Evolutionary conservation across 2,797 vertebrate genomes (phyloP).

Genomic region (Orientallactaga sibirica): DNA sequence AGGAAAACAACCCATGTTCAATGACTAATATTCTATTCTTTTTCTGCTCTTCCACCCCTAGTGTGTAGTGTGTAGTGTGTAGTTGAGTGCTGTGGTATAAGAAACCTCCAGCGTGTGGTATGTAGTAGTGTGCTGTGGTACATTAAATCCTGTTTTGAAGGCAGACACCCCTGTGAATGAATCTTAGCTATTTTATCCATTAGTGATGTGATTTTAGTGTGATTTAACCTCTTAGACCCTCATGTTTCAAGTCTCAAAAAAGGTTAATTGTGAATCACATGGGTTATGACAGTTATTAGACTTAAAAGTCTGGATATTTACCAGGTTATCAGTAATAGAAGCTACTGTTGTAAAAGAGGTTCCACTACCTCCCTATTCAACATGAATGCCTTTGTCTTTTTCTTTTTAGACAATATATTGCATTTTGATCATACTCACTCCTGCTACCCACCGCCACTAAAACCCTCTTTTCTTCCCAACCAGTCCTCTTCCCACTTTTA

Average conservation of each 20-base stretch:
- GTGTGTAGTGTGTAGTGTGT: background rate
- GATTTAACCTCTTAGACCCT: background rate
- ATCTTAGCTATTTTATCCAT: background rate
- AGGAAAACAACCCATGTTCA: background rate
- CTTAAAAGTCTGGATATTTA: background rate
- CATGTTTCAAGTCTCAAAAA: background rate
- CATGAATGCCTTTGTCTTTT: background rate
- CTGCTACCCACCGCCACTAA: no score
- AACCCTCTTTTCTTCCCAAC: no score
- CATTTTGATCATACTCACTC: no score
- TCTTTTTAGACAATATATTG: no score
- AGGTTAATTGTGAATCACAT: background rate
- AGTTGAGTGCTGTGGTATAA: no score
- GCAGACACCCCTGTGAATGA: background rate
- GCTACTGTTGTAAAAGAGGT: no score
- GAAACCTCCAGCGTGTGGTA: background rate
- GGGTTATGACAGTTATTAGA: background rate
- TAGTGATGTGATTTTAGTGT: background rate
- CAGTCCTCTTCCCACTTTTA: no score
- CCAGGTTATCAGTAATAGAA: background rate
- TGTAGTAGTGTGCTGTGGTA: background rate
- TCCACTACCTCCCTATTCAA: background rate
- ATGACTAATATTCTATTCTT: constrained; percentile 2
- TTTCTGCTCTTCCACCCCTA: background rate
- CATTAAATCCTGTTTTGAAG: background rate